A percentile compares a stretch with the other conserved stretches of the same genome.
Conservation (phyloP, 2,797 vertebrate genomes). For the Tapirus indicus region DNA sequence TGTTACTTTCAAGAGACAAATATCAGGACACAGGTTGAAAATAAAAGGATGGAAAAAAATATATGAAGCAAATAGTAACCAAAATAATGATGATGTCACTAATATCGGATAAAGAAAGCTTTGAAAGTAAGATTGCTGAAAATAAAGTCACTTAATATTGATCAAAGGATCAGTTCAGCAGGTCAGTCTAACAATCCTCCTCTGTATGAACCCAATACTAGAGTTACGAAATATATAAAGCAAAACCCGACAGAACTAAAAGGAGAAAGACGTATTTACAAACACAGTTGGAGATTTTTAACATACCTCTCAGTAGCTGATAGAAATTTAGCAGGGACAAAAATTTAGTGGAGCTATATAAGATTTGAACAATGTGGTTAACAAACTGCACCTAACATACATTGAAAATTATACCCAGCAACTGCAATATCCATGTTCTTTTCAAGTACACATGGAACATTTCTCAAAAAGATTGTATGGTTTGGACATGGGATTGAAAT, state of each 20-base stretch:
- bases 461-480: neutral
- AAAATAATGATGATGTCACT: neutral
- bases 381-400: neutral
- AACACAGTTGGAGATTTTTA: neutral
- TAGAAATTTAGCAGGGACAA: neutral
- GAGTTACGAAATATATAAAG: neutral
- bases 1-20: too few species aligned
- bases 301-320: neutral
- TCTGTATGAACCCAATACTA: too few species aligned
- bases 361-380: fast-evolving
- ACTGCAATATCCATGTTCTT: neutral
- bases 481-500: neutral
- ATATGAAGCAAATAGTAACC: neutral
- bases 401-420: neutral
- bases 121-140: neutral
- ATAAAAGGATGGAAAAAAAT: neutral
- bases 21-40: neutral
- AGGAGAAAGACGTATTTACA: neutral
- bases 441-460: neutral
- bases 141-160: neutral
- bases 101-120: too few species aligned
- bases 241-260: too few species aligned
- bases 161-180: neutral
- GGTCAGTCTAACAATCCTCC: neutral
- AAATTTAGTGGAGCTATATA: neutral